phyloP scores from a whole-genome alignment of 2,113 vertebrate species.

The Melanerpes formicivorus region DNA sequence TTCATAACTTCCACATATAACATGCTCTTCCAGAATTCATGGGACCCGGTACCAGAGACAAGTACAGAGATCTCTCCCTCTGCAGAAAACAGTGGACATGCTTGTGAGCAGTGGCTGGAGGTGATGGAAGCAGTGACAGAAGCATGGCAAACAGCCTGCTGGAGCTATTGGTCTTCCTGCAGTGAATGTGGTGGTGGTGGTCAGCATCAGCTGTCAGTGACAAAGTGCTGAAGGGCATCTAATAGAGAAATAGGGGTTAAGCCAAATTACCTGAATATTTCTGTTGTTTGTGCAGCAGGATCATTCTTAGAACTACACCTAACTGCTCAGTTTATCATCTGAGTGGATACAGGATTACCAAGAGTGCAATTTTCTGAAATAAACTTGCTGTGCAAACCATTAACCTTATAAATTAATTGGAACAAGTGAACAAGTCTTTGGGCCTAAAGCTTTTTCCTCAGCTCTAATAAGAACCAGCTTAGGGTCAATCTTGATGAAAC shows the following conservation, averaged over 20 bases:
- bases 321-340: background rate
- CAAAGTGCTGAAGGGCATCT: background rate
- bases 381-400: background rate
- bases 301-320: background rate
- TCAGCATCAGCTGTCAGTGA: background rate
- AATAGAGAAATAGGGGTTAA: background rate
- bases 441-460: background rate
- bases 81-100: rapidly evolving
- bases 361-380: background rate
- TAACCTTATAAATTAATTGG: background rate
- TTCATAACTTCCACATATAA: rapidly evolving
- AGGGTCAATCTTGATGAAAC: background rate
- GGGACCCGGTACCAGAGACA: rapidly evolving
- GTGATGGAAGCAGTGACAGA: rapidly evolving
- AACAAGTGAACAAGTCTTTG: background rate
- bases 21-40: background rate
- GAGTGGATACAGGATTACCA: background rate
- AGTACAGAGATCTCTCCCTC: rapidly evolving
- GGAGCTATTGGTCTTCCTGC: background rate
- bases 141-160: background rate
- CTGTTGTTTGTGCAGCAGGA: background rate
- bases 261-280: background rate
- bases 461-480: background rate
- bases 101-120: background rate
- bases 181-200: rapidly evolving